Evolutionary conservation across 1,140 invertebrate species (phyloP).

Genomic region (Cryptotermes secundus): DNA sequence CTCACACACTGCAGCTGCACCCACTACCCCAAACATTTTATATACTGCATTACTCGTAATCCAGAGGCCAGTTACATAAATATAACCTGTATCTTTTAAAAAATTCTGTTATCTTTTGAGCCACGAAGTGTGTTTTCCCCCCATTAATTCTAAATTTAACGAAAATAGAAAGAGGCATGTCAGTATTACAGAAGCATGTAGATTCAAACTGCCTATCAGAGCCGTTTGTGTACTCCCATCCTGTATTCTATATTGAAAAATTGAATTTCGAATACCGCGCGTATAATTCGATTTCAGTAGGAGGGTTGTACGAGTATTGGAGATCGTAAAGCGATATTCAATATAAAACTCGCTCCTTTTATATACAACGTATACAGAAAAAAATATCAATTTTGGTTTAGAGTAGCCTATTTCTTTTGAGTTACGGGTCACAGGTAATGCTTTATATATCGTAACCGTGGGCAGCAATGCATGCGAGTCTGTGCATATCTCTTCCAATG

Average conservation of each 20-base stretch:
- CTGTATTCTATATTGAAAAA: neutral
- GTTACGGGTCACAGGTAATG: neutral
- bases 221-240: neutral
- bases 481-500: neutral
- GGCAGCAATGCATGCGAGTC: neutral
- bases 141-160: no score
- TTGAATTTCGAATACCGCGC: conserved; percentile 3
- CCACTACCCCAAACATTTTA: no score
- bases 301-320: neutral
- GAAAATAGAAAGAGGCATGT: neutral
- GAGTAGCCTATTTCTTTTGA: neutral
- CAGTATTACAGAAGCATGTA: neutral
- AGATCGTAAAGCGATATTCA: neutral
- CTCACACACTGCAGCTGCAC: no score
- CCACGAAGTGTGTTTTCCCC: no score
- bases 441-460: neutral
- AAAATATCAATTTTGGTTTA: neutral
- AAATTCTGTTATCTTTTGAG: no score
- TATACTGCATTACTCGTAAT: no score
- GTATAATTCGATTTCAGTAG: neutral
- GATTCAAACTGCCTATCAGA: neutral
- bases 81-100: no score
- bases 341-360: neutral
- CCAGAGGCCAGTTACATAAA: no score
- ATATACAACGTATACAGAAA: neutral